Conservation (phyloP, 2,113 vertebrate genomes). For the human (Homo sapiens) region DNA sequence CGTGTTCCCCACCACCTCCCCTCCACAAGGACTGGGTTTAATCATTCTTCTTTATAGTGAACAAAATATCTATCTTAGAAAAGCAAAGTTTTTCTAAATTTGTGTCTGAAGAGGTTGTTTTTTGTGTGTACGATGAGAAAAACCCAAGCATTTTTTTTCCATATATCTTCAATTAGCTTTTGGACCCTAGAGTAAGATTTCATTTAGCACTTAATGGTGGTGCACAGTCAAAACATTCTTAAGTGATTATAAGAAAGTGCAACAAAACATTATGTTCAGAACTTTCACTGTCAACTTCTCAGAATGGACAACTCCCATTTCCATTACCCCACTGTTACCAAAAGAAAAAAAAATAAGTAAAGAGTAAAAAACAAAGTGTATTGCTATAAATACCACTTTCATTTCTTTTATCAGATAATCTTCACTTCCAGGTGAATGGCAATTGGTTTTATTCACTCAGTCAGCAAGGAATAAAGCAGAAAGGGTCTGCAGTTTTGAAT, state of each 20-base stretch:
- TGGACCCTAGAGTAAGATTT: not conserved
- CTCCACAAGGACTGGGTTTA: not conserved
- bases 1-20: not conserved
- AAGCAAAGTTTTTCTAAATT: not conserved
- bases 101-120: not conserved
- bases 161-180: not conserved
- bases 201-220: not conserved
- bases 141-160: not conserved
- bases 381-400: not conserved
- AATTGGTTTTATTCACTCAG: constrained; percentile 15
- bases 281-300: not conserved
- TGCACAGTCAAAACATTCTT: not conserved
- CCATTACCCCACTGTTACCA: not conserved
- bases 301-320: not conserved
- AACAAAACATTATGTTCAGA: not conserved
- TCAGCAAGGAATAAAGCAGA: not conserved
- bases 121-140: not conserved
- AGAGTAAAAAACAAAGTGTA: not conserved
- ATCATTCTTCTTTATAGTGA: not conserved
- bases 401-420: not conserved
- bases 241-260: not conserved
- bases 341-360: not conserved
- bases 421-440: constrained; percentile 11
- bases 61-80: constrained; percentile 3
- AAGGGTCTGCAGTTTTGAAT: not conserved